Evolutionary conservation across 2,888 invertebrate species (phyloP).

Genomic region (Eupithecia subumbrata): DNA sequence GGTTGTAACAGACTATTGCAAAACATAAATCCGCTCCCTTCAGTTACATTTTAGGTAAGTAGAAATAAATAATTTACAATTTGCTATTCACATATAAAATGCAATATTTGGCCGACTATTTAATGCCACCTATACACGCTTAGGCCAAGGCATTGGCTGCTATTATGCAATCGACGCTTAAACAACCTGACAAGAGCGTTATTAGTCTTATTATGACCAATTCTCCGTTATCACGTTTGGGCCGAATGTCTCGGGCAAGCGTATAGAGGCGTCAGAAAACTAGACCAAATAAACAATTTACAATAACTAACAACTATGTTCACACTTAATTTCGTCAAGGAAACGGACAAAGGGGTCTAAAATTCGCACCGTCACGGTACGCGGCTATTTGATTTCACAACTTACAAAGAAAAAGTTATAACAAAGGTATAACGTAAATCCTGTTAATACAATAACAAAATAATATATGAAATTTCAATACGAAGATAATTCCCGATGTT

Average conservation of each 20-base stretch:
- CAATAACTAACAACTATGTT: background rate
- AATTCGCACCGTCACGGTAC: background rate
- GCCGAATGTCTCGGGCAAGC: background rate
- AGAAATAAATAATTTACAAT: conserved; percentile 16
- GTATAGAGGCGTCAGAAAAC: background rate
- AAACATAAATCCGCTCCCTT: conserved; percentile 13
- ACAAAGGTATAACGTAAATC: conserved; percentile 36
- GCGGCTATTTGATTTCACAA: conserved; percentile 9
- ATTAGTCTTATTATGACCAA: background rate
- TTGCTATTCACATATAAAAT: conserved; percentile 5
- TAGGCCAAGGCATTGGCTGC: background rate
- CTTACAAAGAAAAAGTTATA: conserved; percentile 28
- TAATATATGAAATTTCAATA: conserved; percentile 25
- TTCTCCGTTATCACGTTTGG: background rate
- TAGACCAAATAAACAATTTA: background rate
- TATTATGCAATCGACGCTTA: background rate
- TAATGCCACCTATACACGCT: background rate
- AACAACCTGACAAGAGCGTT: background rate
- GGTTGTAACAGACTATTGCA: conserved; percentile 40
- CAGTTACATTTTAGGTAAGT: conserved; percentile 13
- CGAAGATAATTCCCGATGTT: conserved; percentile 20
- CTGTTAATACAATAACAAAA: conserved; percentile 34
- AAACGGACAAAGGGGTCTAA: conserved; percentile 14
- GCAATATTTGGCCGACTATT: background rate
- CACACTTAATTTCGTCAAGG: conserved; percentile 14